Conservation (phyloP, 2,797 vertebrate species). For the Takifugu ocellatus region DNA sequence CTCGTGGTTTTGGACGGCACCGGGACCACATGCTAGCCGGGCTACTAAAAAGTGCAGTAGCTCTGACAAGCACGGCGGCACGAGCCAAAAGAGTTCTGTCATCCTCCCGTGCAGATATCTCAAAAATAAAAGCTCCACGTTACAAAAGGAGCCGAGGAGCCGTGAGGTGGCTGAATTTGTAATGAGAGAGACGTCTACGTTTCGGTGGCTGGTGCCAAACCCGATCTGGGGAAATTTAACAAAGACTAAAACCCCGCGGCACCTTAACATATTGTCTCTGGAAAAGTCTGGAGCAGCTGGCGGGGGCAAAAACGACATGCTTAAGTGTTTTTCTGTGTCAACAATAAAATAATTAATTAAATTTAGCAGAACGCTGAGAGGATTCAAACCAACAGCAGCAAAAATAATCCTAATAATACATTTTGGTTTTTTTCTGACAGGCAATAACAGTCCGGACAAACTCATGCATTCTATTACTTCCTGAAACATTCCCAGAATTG, state of each 20-base stretch:
- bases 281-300: conserved; percentile 53
- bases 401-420: no score
- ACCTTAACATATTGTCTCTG: conserved; percentile 62
- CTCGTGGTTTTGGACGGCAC: conserved; percentile 72
- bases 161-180: conserved; percentile 66
- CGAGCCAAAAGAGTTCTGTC: conserved; percentile 72
- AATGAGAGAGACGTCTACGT: conserved; percentile 62
- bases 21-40: conserved; percentile 74
- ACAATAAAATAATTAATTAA: conserved; percentile 13
- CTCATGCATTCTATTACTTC: no score
- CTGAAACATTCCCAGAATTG: no score
- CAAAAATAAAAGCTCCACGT: conserved; percentile 65
- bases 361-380: conserved; percentile 20
- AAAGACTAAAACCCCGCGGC: conserved; percentile 63
- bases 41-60: conserved; percentile 70
- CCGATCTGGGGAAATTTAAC: conserved; percentile 61
- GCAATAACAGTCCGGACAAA: no score
- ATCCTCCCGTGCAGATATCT: conserved; percentile 69
- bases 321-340: conserved; percentile 13
- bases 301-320: conserved; percentile 40
- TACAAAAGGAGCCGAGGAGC: conserved; percentile 59
- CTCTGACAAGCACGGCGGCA: conserved; percentile 72
- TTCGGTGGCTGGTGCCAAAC: conserved; percentile 58
- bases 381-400: no score
- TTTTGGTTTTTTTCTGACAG: no score